phyloP scores from a whole-genome alignment of 2,113 vertebrate genomes.

The Ifrita kowaldi region DNA sequence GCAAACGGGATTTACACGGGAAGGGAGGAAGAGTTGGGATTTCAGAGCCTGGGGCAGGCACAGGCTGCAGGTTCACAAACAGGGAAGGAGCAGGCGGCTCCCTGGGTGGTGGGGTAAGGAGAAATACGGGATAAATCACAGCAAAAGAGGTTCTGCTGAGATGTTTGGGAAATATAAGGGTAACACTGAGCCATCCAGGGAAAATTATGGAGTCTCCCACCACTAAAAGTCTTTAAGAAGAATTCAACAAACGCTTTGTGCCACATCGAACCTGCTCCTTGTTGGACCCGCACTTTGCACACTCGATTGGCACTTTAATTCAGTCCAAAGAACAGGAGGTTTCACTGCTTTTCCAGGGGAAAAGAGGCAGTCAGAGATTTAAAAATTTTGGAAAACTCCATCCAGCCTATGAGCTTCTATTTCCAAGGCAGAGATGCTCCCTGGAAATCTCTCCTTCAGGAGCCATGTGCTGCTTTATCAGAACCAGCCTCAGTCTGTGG shows the following conservation, averaged over 20 bases:
- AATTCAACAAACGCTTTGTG: background rate
- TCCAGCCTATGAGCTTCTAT: background rate
- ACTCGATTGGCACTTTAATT: conserved; percentile 48
- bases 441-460: background rate
- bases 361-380: conserved; percentile 25
- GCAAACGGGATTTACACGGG: background rate
- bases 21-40: background rate
- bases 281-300: background rate
- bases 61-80: background rate
- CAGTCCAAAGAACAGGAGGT: conserved; percentile 23
- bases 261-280: background rate
- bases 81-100: background rate
- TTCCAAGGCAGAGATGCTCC: background rate
- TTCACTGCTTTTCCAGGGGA: conserved; percentile 2
- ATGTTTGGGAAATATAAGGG: background rate
- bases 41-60: background rate
- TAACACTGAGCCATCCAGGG: background rate
- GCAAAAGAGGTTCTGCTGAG: background rate
- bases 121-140: background rate
- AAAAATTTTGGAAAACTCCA: background rate
- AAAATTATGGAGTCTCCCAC: background rate
- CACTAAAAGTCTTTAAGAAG: background rate
- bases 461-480: background rate
- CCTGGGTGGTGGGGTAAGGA: background rate
- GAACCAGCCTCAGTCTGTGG: background rate